phyloP scores from a whole-genome alignment of 2,888 invertebrate genomes.

The Dascillus cervinus region DNA sequence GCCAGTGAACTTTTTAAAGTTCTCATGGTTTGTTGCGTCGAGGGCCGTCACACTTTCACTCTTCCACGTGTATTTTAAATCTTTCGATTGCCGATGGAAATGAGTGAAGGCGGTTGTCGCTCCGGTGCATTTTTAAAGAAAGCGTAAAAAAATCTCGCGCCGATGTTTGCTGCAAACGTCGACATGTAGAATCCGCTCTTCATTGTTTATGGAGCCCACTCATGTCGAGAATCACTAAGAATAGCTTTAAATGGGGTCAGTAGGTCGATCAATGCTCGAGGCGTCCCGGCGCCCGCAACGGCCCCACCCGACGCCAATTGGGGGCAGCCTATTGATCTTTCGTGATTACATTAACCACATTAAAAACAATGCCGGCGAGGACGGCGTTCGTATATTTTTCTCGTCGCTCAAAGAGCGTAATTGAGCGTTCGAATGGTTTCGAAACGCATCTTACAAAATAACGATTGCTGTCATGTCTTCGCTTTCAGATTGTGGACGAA shows the following conservation, averaged over 20 bases:
- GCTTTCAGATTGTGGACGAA: not conserved
- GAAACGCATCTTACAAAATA: too few species aligned
- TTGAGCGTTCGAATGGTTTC: too few species aligned
- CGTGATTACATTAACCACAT: conserved; percentile 12
- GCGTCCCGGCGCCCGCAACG: conserved; percentile 26
- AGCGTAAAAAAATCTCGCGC: too few species aligned
- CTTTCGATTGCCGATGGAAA: too few species aligned
- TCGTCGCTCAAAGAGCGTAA: too few species aligned
- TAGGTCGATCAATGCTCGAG: conserved; percentile 27
- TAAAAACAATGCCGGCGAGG: conserved; percentile 9
- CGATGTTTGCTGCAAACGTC: too few species aligned
- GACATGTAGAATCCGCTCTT: too few species aligned
- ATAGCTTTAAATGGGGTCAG: conserved; percentile 24
- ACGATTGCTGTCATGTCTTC: not conserved
- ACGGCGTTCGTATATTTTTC: too few species aligned
- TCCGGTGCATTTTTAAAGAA: too few species aligned
- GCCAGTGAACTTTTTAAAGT: conserved; percentile 21
- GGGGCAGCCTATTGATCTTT: conserved; percentile 23
- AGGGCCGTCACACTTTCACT: conserved; percentile 24
- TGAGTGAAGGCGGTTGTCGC: too few species aligned
- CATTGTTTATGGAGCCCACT: conserved; percentile 14
- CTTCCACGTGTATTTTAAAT: not conserved
- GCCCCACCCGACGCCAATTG: conserved; percentile 22
- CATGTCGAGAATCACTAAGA: conserved; percentile 19
- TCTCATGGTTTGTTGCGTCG: conserved; percentile 10